Base-by-base conservation (phyloP, 2,888 invertebrate species). In the Stratiomys singularior region DNA sequence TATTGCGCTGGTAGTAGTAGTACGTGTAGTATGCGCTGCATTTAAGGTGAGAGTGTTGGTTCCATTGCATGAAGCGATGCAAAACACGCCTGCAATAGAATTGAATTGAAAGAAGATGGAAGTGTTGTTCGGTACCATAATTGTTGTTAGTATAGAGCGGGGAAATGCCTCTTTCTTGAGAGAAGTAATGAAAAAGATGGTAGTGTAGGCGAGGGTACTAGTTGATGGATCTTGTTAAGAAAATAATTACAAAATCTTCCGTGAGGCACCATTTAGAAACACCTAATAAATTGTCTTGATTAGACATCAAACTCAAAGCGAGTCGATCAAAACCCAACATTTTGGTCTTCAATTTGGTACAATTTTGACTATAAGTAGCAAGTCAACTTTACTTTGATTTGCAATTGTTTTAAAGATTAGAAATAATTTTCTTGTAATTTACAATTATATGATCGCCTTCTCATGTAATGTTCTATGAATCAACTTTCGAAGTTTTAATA, bases 81-180 rank as follows among this genome's bases (percentile, higher is more conserved):
- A 67, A 44, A 76, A 52, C 67, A 56, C 74, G 79, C 74, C 77
- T 67, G 77, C 69, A 7, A 7, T 63, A 28, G 30, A 69, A 21
- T 67, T 23, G 58, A 27, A 66, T 15, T 47, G 78, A 30, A 66
- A 44, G 63, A 56, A 56, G 52, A 23, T 47, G 64, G 27, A 44
- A 72, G 44, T 46, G 56, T 30, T 28, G 15, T 58, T 25, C 23
- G 66, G 66, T 27, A 21, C 58, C 18, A 56, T 78, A 56, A 66
- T 56, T 69, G 78, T 64, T 56, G 74, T 58, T 46, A 46, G 28
- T 37, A 30, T 1, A 28, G 28, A 13, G n/a, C 30, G 21, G 28
- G 52, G 1, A 30, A 28, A 64, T 30, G 30, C 74, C 76, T 69
- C 71, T 66, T 69, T n/a, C 2, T 37, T 66, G 11, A 44, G 66